Conservation (phyloP, 2,888 invertebrate species). For the Lamellibrachia columna region DNA sequence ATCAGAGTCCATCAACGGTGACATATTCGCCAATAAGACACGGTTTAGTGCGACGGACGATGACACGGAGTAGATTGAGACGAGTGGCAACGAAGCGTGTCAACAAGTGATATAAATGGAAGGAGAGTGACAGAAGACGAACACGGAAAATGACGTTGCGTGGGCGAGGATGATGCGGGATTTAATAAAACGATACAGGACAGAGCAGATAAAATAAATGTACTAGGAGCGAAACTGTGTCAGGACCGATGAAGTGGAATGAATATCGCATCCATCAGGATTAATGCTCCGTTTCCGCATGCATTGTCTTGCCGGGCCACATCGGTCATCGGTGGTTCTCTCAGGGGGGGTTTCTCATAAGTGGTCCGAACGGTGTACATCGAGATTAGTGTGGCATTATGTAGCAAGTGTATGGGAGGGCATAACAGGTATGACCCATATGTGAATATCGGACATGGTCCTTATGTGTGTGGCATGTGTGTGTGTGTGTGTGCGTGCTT, state of each 20-base stretch:
- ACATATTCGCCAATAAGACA: background rate
- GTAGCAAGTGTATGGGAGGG: background rate
- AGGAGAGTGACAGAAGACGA: background rate
- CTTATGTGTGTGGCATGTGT: too few species aligned
- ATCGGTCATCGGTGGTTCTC: background rate
- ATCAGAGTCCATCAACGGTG: background rate
- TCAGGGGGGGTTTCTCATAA: background rate
- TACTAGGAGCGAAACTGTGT: background rate
- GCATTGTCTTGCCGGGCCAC: background rate
- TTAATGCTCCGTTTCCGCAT: background rate
- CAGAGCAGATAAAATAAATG: background rate
- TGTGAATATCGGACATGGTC: too few species aligned
- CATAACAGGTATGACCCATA: too few species aligned
- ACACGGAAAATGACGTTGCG: background rate
- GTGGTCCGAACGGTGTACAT: background rate
- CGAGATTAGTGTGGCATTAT: background rate
- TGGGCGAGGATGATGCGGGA: background rate
- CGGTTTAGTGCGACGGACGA: background rate
- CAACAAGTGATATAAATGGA: constrained; percentile 3
- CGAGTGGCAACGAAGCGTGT: background rate
- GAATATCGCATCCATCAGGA: constrained; percentile 9
- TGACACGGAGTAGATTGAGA: background rate
- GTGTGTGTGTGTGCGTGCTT: too few species aligned
- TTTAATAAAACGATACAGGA: background rate
- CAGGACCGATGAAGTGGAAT: background rate